Evolutionary conservation across 2,888 invertebrate genomes (phyloP), one percentile per base, ranked within the genome.

Genomic region (Copidosoma aretas): DNA sequence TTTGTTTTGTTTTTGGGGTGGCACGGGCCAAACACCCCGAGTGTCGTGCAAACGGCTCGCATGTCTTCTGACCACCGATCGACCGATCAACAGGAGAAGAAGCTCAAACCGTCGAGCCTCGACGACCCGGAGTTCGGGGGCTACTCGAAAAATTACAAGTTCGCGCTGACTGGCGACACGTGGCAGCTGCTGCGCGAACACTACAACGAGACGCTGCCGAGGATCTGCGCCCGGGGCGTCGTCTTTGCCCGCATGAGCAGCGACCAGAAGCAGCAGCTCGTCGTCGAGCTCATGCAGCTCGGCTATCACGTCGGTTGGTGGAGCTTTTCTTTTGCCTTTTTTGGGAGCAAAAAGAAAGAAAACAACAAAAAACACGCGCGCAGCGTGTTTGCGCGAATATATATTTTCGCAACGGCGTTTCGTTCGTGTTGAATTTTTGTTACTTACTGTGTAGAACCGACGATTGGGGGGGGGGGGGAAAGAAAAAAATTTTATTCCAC

Each of bases 161-260:
- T 91, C 67, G 91, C 91, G 0, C 79, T 91, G 73, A 90, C 91
- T 71, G 91, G 91, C 10, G 90, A 89, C 79, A 91, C 94, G 0
- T 96, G 94, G 93, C 87, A 88, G 22, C 86, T 89, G 60, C 84
- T 96, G 49, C 86, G 89, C 49, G 86, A 88, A 61, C 86, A 91
- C 81, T 92, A 91, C 80, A 89, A 91, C 0, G 90, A 92, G 66
- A 82, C 93, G 49, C 82, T 95, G 74, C 88, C 91, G 0, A 87
- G 88, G 64, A 85, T 93, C 64, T 81, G 86, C 59, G 85, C 88
- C 0, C 81, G 86, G 82, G 92, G 93, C 0, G 91, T 91, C 69
- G 89, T 95, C 69, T 95, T 93, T 84, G 94, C 94, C 0, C 87
- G 95, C 19, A 94, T 95, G 88, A 89, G 89, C 17, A 92, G 92